phyloP scores from a whole-genome alignment of 2,888 invertebrate species.

The Himalopsyche japonica region DNA sequence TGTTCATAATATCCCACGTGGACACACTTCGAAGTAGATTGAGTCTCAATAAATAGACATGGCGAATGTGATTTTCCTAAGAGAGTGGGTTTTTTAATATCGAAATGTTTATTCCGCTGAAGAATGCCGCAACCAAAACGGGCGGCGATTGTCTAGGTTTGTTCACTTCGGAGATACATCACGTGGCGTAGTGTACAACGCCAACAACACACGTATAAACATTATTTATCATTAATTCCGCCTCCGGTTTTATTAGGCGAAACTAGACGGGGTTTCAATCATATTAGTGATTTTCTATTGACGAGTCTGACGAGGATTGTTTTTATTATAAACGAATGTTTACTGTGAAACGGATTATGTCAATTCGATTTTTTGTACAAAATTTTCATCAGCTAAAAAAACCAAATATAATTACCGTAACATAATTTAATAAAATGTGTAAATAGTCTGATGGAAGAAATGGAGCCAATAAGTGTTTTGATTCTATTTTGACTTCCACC shows the following conservation, averaged over 20 bases:
- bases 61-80: neutral
- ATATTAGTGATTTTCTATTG: neutral
- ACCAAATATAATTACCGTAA: too few species aligned
- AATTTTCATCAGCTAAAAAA: too few species aligned
- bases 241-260: neutral
- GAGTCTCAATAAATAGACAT: neutral
- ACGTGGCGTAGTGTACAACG: neutral
- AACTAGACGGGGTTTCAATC: neutral
- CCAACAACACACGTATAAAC: neutral
- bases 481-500: too few species aligned
- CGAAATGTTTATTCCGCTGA: neutral
- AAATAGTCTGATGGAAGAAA: too few species aligned
- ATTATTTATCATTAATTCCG: neutral
- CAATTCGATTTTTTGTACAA: too few species aligned
- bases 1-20: neutral
- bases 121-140: constrained; percentile 10
- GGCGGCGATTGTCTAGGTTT: constrained; percentile 13
- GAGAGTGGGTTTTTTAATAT: neutral
- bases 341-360: too few species aligned
- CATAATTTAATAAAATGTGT: too few species aligned
- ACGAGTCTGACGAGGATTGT: too few species aligned
- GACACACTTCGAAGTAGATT: neutral
- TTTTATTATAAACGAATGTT: too few species aligned
- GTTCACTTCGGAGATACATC: neutral
- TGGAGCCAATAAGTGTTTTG: too few species aligned